A percentile compares a stretch with the other conserved stretches of the same genome.
Evolutionary conservation across 1,140 invertebrate species (phyloP).

Genomic region (Temnothorax nylanderi): DNA sequence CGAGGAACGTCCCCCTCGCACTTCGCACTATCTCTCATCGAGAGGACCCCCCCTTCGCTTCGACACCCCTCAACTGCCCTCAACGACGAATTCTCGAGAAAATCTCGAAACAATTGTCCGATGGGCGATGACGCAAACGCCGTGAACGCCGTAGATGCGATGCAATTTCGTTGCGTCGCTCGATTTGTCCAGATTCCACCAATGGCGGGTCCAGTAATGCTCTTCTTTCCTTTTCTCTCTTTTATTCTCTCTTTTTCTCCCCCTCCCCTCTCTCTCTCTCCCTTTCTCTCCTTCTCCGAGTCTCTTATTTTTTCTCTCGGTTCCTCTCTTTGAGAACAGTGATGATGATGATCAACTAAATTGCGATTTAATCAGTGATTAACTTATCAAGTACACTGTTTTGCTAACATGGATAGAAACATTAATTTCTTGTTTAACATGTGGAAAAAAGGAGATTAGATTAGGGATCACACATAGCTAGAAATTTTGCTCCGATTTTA

Average conservation of each 20-base stretch:
- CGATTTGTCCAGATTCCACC: conserved; percentile 4
- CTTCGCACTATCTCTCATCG: too few relatives aligned
- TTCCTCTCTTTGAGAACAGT: too few relatives aligned
- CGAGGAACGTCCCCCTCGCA: too few relatives aligned
- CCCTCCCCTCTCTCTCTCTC: too few relatives aligned
- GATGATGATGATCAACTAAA: background rate
- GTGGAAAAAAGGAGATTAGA: background rate
- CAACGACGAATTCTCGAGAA: background rate
- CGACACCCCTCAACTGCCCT: background rate
- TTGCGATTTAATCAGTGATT: background rate
- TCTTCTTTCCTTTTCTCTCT: background rate
- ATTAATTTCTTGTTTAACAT: background rate
- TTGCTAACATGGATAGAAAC: background rate
- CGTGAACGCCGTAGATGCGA: background rate
- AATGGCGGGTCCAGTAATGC: background rate
- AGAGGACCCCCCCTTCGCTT: too few relatives aligned
- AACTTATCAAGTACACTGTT: background rate
- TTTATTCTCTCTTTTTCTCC: too few relatives aligned
- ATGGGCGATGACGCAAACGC: conserved; percentile 12
- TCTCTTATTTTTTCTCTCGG: too few relatives aligned
- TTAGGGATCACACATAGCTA: background rate
- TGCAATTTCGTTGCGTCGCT: too few relatives aligned
- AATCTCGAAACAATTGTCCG: background rate
- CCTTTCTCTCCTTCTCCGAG: too few relatives aligned
- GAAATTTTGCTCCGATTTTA: background rate